These are phyloP conservation scores for Clepsis dumicolana DNA, from an alignment of 2,888 invertebrate genomes.

Conservation along the genomic window DNA sequence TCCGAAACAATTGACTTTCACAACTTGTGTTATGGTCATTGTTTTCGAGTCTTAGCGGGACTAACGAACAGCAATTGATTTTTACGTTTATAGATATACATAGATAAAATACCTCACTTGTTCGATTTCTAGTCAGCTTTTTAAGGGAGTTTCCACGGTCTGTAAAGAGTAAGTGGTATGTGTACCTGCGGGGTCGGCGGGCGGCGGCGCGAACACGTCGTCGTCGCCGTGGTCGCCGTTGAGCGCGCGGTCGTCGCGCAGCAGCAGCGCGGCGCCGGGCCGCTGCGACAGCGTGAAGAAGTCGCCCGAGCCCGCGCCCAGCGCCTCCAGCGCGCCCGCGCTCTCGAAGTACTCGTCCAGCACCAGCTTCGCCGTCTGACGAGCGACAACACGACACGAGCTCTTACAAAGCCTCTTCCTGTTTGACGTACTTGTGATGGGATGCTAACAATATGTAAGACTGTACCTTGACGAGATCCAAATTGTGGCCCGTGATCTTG, in stretches of 20 bases:
- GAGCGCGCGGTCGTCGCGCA: constrained; percentile 76
- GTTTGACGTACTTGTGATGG: no score
- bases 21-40: no score
- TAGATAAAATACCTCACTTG: no score
- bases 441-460: no score
- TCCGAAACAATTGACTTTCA: no score
- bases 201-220: constrained; percentile 59
- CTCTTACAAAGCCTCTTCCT: neutral
- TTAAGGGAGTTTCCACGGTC: no score
- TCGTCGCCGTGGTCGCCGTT: constrained; percentile 77
- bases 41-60: no score
- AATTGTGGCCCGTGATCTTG: constrained; percentile 94
- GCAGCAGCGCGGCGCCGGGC: constrained; percentile 79
- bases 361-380: constrained; percentile 94
- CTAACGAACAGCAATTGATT: no score
- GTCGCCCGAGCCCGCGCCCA: constrained; percentile 82
- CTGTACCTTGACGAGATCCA: constrained; percentile 92
- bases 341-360: constrained; percentile 93
- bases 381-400: constrained; percentile 47
- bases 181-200: neutral
- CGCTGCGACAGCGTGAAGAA: constrained; percentile 85
- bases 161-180: no score
- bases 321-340: constrained; percentile 78
- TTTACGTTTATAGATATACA: no score
- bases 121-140: no score